These are phyloP conservation scores for Phataginus tricuspis DNA, from an alignment of 2,797 vertebrate species.

Conservation along the genomic window DNA sequence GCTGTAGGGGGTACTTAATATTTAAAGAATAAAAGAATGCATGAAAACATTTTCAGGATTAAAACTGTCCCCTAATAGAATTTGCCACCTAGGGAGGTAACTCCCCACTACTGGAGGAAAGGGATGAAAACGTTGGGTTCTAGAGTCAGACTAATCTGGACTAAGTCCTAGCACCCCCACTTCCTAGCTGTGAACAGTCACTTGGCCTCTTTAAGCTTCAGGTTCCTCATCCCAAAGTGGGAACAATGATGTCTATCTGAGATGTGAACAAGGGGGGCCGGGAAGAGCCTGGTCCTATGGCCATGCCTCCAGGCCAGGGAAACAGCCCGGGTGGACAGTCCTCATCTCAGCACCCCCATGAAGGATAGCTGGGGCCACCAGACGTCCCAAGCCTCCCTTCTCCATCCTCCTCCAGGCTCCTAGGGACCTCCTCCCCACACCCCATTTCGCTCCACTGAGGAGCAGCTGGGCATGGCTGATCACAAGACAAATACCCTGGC, in stretches of 20 bases:
- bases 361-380: neutral
- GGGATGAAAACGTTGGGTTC: neutral
- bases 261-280: too few relatives aligned
- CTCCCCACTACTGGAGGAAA: neutral
- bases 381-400: neutral
- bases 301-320: neutral
- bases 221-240: neutral
- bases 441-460: neutral
- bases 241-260: neutral
- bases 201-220: neutral
- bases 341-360: neutral
- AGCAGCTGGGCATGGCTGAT: neutral
- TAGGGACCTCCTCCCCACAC: neutral
- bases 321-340: too few relatives aligned
- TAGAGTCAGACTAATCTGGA: neutral
- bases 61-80: neutral
- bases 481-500: neutral
- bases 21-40: neutral
- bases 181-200: neutral
- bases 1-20: neutral
- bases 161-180: neutral
- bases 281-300: neutral
- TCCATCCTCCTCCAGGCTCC: neutral
- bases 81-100: neutral
- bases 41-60: conserved; percentile 4